Conservation (phyloP, 2,113 vertebrate species). For the Scalopus aquaticus region DNA sequence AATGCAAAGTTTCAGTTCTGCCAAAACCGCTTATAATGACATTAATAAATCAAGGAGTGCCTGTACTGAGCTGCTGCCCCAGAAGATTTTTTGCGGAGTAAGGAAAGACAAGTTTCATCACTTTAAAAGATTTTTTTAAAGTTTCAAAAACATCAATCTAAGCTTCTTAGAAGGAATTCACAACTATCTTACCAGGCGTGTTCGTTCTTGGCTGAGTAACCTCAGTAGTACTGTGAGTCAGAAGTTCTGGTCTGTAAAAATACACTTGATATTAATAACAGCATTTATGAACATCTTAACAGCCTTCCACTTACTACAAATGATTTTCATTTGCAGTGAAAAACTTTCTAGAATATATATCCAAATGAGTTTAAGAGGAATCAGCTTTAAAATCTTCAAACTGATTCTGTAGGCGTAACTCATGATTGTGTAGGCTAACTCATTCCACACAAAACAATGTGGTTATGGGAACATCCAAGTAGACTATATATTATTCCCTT, state of each 20-base stretch:
- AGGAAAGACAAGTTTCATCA: neutral
- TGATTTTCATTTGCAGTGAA: neutral
- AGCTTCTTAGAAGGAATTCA: neutral
- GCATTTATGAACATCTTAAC: neutral
- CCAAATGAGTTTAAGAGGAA: neutral
- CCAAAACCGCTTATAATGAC: rapidly evolving
- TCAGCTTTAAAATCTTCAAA: neutral
- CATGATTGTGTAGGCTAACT: no score
- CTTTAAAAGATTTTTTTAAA: neutral
- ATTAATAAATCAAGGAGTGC: neutral
- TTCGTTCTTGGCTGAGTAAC: conserved; percentile 65
- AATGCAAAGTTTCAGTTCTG: neutral
- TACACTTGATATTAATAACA: rapidly evolving
- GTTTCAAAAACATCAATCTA: neutral
- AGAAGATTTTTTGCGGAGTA: neutral
- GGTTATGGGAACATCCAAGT: neutral
- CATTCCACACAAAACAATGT: neutral
- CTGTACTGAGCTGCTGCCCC: neutral
- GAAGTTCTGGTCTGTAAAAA: conserved; percentile 86
- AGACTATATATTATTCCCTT: neutral
- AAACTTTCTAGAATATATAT: neutral
- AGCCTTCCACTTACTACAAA: neutral
- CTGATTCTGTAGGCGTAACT: rapidly evolving
- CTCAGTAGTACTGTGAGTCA: conserved; percentile 74
- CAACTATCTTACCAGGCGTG: conserved; percentile 75